A percentile compares a stretch with the other conserved stretches of the same genome.
Evolutionary conservation across 2,113 vertebrate genomes (phyloP).

Genomic region (Gracilinanus agilis): DNA sequence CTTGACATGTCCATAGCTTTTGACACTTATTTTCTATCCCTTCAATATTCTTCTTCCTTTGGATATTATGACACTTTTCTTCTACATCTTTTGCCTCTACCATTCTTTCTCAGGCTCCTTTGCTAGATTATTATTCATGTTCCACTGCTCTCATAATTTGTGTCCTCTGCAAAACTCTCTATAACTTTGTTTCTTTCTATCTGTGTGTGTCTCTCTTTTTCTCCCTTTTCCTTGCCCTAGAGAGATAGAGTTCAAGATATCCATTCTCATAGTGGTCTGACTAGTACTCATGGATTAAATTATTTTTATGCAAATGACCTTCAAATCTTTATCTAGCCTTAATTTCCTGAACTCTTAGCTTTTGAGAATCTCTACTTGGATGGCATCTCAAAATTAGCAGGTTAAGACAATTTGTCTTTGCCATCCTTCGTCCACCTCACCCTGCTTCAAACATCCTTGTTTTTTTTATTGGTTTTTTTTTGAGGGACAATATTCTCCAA

Average conservation of each 20-base stretch:
- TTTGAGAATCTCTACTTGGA: neutral
- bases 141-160: neutral
- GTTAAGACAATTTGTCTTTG: neutral
- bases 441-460: neutral
- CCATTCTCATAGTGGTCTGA: neutral
- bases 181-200: no score
- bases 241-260: neutral
- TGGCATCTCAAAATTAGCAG: neutral
- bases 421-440: neutral
- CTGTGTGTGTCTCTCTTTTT: neutral
- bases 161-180: neutral
- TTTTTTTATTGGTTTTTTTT: neutral
- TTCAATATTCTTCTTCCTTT: neutral
- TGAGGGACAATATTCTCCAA: neutral
- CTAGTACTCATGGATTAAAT: neutral
- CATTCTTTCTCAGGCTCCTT: neutral
- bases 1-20: neutral
- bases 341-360: neutral
- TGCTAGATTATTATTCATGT: slow-evolving; percentile 26
- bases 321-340: neutral
- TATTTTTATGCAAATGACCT: neutral
- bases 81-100: neutral
- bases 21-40: neutral
- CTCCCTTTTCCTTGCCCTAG: neutral
- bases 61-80: neutral